Evolutionary conservation across 1,140 invertebrate genomes (phyloP).

Genomic region (Caenorhabditis remanei): DNA sequence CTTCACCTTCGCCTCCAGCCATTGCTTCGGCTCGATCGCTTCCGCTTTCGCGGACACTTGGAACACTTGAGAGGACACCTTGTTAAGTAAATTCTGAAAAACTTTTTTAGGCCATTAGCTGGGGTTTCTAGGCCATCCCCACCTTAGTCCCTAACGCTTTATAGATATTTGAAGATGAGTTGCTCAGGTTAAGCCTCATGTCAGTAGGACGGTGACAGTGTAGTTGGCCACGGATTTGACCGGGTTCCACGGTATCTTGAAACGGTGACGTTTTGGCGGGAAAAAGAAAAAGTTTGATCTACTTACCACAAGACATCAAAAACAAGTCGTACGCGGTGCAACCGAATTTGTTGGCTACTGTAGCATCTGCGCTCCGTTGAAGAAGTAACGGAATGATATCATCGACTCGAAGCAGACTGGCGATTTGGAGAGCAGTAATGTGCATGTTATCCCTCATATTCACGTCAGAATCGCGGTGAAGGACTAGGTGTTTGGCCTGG

Average conservation of each 20-base stretch:
- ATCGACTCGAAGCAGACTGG: constrained; percentile 24
- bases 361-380: constrained; percentile 3
- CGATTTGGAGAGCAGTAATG: constrained; percentile 29
- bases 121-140: neutral
- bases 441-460: constrained; percentile 32
- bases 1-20: constrained; percentile 15
- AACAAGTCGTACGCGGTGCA: constrained; percentile 33
- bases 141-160: neutral
- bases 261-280: neutral
- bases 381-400: constrained; percentile 10
- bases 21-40: constrained; percentile 4
- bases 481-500: constrained; percentile 23
- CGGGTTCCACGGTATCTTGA: constrained; percentile 16
- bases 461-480: neutral
- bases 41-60: neutral
- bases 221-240: neutral
- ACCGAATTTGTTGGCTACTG: constrained; percentile 11
- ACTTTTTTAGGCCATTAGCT: too few species aligned
- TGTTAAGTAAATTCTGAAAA: neutral
- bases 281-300: neutral
- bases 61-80: neutral
- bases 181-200: constrained; percentile 5
- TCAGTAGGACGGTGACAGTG: constrained; percentile 4
- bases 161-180: neutral
- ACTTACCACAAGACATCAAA: constrained; percentile 36